These are phyloP conservation scores for Picathartes gymnocephalus DNA, from an alignment of 2,113 vertebrate species.

Conservation along the genomic window DNA sequence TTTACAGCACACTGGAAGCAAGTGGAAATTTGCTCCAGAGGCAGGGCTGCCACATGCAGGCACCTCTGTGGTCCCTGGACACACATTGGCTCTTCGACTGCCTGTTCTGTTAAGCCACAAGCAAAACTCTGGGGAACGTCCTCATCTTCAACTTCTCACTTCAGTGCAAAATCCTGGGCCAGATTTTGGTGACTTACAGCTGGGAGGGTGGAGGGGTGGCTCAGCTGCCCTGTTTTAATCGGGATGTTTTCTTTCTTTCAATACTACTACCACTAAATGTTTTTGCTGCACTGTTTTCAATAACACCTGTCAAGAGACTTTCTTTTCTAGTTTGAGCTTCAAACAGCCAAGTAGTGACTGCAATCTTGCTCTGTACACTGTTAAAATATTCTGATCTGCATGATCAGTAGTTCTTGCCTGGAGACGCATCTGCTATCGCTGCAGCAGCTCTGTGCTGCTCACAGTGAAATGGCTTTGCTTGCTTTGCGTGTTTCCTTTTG, in stretches of 20 bases:
- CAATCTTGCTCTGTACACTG: constrained; percentile 44
- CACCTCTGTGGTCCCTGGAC: not conserved
- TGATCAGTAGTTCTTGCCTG: constrained; percentile 48
- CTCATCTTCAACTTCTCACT: not conserved
- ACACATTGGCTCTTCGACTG: not conserved
- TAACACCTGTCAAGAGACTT: constrained; percentile 24
- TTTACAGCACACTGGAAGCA: not conserved
- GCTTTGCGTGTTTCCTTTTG: constrained; percentile 16
- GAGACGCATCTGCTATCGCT: constrained; percentile 44
- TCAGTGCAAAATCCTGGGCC: not conserved
- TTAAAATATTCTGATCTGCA: constrained; percentile 59
- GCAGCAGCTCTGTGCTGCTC: constrained; percentile 18
- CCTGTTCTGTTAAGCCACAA: not conserved
- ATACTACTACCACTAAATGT: not conserved
- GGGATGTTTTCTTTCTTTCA: not conserved
- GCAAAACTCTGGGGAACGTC: not conserved
- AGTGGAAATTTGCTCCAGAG: not conserved
- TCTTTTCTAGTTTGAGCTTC: constrained; percentile 40
- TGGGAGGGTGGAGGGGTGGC: not conserved
- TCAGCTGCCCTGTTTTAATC: not conserved
- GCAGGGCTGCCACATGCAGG: not conserved
- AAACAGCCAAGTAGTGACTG: constrained; percentile 32
- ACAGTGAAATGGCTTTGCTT: not conserved
- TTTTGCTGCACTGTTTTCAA: constrained; percentile 36
- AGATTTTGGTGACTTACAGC: not conserved